Evolutionary conservation across 2,888 invertebrate genomes (phyloP).

Genomic region (Drosophila bunnanda): DNA sequence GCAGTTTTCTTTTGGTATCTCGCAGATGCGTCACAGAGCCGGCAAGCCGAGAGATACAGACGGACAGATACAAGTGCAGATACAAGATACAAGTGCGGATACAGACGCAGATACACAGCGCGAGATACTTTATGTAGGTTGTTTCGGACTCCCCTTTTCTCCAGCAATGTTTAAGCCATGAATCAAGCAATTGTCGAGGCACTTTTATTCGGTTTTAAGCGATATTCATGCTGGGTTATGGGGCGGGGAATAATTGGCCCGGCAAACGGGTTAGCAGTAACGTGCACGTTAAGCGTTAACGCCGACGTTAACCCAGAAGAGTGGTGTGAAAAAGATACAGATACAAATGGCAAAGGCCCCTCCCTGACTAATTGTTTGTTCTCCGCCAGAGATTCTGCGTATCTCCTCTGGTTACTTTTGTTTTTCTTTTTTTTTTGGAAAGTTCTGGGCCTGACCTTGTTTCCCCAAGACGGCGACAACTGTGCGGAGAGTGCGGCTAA

Average conservation of each 20-base stretch:
- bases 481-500: conserved; percentile 65
- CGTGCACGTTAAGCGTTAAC: conserved; percentile 34
- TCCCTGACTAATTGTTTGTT: conserved; percentile 52
- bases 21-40: conserved; percentile 36
- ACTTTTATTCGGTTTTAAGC: conserved; percentile 47
- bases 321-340: conserved; percentile 39
- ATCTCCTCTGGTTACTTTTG: conserved; percentile 22
- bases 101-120: conserved; percentile 18
- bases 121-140: conserved; percentile 48
- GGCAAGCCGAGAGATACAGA: conserved; percentile 1
- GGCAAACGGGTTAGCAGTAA: conserved; percentile 54
- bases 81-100: conserved; percentile 33
- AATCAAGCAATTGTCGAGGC: conserved; percentile 70
- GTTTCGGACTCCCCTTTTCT: conserved; percentile 24
- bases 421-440: conserved; percentile 56
- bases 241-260: conserved; percentile 71
- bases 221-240: conserved; percentile 56
- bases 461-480: conserved; percentile 42
- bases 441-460: conserved; percentile 73
- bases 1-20: conserved; percentile 30
- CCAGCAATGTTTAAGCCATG: conserved; percentile 53
- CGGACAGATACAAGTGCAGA: conserved; percentile 27
- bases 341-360: conserved; percentile 44
- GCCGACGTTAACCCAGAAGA: conserved; percentile 38
- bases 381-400: conserved; percentile 30